Evolutionary conservation across 2,888 invertebrate genomes (phyloP), one percentile per base, ranked within the genome.

Genomic region (Alitta virens): DNA sequence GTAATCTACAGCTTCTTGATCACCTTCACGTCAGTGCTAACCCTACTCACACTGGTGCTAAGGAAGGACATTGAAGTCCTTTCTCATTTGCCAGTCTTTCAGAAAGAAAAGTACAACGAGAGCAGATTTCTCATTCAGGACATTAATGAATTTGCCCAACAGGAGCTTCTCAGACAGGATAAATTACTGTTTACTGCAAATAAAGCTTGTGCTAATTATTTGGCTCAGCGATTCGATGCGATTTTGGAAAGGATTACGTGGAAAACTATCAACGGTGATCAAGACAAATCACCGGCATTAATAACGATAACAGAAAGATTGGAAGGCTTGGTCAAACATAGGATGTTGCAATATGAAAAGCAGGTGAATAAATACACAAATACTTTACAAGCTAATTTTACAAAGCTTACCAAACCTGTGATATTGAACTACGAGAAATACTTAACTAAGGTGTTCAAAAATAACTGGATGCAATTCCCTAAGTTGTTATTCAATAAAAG

Each of bases 401-500:
- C 40, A 40, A 40, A 16, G 40, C 12, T 12, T 40, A 16, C 16
- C 16, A 40, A 40, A 40, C 40, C 68, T 18, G 26, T 58, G 0
- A n/a, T 67, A 5, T 42, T 21, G 5, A 56, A 42, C 5, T 79
- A 75, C 60, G 63, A 67, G 24, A 62, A 72, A 2, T 76, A 76
- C 64, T 66, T 78, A 23, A 68, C 68, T 38, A 69, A 70, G 25
- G 69, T 78, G 0, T 71, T 68, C 3, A 64, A 69, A 12, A 79
- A 75, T 58, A 63, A 68, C 21, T 80, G 79, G 79, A 62, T 78
- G 40, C 70, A 71, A 24, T 76, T 78, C 43, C 75, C 79, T 5
- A 64, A 62, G 62, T 51, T 52, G 50, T 51, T 70, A 14, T 68
- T 68, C 55, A 70, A 70, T 50, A 51, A 60, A 24, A 66, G 60